Conservation (phyloP, 2,797 vertebrate species). For the Hapalemur alaotrensis region DNA sequence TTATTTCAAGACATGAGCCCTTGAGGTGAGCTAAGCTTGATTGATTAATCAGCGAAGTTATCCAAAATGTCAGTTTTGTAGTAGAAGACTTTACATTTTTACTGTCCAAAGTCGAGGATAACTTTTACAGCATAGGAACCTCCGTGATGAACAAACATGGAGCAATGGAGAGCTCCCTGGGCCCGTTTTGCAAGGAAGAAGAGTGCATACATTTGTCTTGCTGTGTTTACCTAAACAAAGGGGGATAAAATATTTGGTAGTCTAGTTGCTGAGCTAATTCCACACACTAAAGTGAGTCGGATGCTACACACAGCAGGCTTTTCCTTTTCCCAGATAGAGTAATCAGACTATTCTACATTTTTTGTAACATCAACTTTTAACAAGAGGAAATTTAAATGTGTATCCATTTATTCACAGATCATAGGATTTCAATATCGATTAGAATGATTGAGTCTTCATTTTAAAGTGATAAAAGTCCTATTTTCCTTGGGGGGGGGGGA, state of each 20-base stretch:
- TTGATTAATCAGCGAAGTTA: neutral
- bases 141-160: neutral
- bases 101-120: neutral
- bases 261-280: neutral
- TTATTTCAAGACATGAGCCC: neutral
- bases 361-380: neutral
- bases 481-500: neutral
- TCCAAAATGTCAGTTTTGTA: constrained; percentile 32
- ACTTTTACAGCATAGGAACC: neutral
- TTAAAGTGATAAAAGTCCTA: neutral
- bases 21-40: neutral
- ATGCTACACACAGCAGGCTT: neutral
- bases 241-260: neutral
- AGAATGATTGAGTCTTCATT: neutral
- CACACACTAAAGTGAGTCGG: neutral
- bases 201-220: neutral
- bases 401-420: neutral
- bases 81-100: neutral
- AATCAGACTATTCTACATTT: neutral
- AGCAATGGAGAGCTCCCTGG: neutral
- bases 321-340: neutral
- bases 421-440: neutral
- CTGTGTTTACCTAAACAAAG: neutral
- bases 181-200: neutral
- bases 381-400: constrained; percentile 12